These are phyloP conservation scores for Progne subis DNA, from an alignment of 2,113 vertebrate genomes.

Conservation along the genomic window DNA sequence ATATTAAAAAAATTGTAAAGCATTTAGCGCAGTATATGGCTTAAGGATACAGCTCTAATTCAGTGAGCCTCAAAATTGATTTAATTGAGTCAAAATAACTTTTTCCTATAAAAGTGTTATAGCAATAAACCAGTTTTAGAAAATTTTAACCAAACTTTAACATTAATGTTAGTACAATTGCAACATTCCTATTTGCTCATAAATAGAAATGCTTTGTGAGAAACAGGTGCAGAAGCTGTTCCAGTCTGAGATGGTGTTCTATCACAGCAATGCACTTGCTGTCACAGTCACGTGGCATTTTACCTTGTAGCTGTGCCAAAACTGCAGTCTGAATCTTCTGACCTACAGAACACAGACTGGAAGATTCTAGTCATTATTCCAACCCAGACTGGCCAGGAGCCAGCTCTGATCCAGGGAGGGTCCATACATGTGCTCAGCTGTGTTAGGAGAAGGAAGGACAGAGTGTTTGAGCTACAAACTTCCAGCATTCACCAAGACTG, in stretches of 20 bases:
- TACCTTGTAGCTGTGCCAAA: slow-evolving; percentile 17
- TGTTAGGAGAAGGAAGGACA: not conserved
- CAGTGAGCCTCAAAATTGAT: slow-evolving; percentile 5
- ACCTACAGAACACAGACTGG: not conserved
- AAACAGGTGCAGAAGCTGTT: slow-evolving; percentile 20
- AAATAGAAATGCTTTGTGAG: not conserved
- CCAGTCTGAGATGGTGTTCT: not conserved
- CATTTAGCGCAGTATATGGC: not conserved
- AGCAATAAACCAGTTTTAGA: not conserved
- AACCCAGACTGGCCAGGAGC: not conserved
- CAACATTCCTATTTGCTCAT: not conserved
- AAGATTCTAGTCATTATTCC: not conserved
- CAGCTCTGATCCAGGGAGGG: not conserved
- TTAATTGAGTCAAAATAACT: not conserved
- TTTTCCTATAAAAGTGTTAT: not conserved
- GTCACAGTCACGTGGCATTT: slow-evolving; percentile 17
- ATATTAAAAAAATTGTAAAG: slow-evolving; percentile 42
- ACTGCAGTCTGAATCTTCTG: slow-evolving; percentile 21
- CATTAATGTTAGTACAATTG: not conserved
- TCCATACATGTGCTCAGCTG: not conserved
- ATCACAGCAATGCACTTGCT: not conserved
- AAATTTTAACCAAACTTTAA: slow-evolving; percentile 15
- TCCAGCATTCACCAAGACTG: not conserved
- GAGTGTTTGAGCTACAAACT: not conserved
- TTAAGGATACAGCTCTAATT: slow-evolving; percentile 5